Evolutionary conservation across 1,140 invertebrate species (phyloP).

Genomic region (Belonocnema kinseyi): DNA sequence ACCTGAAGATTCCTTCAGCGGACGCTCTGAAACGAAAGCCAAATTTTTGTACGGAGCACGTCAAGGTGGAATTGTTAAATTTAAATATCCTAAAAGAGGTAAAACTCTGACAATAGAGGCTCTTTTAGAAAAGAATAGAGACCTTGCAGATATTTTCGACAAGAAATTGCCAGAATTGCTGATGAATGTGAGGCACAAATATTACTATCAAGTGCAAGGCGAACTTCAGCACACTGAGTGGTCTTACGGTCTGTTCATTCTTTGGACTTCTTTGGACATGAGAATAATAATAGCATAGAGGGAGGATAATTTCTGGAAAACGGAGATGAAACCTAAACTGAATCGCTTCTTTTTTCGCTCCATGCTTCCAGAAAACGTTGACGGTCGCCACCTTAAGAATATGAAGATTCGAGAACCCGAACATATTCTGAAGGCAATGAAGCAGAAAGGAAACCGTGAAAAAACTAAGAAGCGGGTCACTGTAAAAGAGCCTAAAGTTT

Average conservation of each 20-base stretch:
- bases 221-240: conserved; percentile 63
- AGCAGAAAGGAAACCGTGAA: too few species aligned
- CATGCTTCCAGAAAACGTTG: conserved; percentile 45
- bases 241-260: conserved; percentile 64
- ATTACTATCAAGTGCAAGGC: conserved; percentile 69
- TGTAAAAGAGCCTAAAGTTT: too few species aligned
- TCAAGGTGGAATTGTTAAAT: conserved; percentile 61
- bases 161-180: conserved; percentile 37
- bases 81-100: conserved; percentile 63
- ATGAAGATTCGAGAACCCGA: conserved; percentile 38
- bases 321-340: conserved; percentile 42
- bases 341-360: conserved; percentile 38
- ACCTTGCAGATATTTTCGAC: conserved; percentile 42
- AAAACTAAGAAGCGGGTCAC: too few species aligned
- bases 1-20: background rate
- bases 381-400: conserved; percentile 31
- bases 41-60: background rate
- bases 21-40: background rate
- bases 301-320: conserved; percentile 53
- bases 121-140: conserved; percentile 40
- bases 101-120: conserved; percentile 41
- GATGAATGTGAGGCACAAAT: conserved; percentile 63
- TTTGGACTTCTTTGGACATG: conserved; percentile 57
- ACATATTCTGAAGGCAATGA: background rate
- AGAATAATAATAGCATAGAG: conserved; percentile 41